A percentile compares a stretch with the other conserved stretches of the same genome.
phyloP scores from a whole-genome alignment of 2,797 vertebrate genomes.

The Crocidura indochinensis region DNA sequence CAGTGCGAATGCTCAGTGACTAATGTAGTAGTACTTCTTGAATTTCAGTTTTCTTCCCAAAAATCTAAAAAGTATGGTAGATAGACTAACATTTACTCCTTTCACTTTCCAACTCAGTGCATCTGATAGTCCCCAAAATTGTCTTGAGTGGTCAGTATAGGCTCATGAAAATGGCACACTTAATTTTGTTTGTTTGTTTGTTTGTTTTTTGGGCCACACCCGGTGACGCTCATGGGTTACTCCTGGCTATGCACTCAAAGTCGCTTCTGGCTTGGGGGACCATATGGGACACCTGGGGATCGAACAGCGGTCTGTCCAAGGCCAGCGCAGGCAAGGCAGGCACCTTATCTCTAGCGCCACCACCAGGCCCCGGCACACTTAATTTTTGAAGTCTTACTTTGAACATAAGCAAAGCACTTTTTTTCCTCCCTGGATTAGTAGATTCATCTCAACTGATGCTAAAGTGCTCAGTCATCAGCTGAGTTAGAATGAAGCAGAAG shows the following conservation, averaged over 20 bases:
- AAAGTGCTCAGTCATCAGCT: conserved; percentile 29
- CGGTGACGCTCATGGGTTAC: no score
- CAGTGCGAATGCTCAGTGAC: neutral
- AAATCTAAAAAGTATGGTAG: neutral
- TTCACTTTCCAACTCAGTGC: conserved; percentile 12
- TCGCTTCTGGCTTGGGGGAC: no score
- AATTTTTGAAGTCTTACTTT: conserved; percentile 48
- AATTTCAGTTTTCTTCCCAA: conserved; percentile 47
- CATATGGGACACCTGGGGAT: no score
- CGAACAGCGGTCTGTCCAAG: no score
- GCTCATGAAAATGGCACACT: conserved; percentile 31
- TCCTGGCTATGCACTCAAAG: no score
- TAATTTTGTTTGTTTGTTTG: conserved; percentile 13
- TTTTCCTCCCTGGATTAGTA: conserved; percentile 6
- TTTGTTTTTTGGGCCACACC: no score
- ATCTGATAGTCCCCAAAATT: conserved; percentile 44
- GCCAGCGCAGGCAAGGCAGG: no score
- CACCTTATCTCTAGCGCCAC: no score
- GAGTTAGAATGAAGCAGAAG: conserved; percentile 25
- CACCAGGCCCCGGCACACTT: no score
- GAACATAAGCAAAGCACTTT: conserved; percentile 56
- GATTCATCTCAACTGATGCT: conserved; percentile 20
- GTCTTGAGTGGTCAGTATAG: conserved; percentile 10
- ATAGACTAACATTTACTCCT: conserved; percentile 10
- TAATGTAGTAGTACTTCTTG: neutral